phyloP scores from a whole-genome alignment of 2,888 invertebrate species.

The Macrosiphum euphorbiae region DNA sequence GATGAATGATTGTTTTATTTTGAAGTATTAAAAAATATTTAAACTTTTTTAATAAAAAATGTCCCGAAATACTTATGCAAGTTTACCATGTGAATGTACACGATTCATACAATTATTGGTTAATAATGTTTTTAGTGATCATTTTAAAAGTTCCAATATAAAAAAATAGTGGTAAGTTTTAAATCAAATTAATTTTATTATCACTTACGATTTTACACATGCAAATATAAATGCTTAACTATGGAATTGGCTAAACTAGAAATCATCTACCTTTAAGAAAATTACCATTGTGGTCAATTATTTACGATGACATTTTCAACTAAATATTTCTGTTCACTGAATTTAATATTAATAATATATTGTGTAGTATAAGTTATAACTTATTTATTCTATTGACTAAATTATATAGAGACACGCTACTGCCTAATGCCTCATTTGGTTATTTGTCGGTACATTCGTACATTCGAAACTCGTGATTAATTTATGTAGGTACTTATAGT shows the following conservation, averaged over 20 bases:
- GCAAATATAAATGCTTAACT: background rate
- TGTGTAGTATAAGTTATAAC: too few relatives aligned
- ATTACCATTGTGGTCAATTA: background rate
- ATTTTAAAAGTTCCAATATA: background rate
- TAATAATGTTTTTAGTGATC: background rate
- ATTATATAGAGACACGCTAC: background rate
- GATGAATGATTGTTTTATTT: background rate
- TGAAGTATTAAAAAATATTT: background rate
- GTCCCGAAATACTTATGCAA: too few relatives aligned
- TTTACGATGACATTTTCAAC: background rate
- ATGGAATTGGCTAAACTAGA: background rate
- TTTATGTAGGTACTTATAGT: background rate
- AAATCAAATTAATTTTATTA: background rate
- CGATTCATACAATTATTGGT: background rate
- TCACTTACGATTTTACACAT: background rate
- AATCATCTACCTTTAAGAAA: background rate
- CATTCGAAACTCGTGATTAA: background rate
- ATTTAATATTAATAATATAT: background rate
- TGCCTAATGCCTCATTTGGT: background rate
- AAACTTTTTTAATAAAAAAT: background rate
- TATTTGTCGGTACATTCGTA: background rate
- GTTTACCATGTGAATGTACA: background rate
- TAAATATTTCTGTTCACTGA: background rate
- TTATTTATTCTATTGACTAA: background rate
- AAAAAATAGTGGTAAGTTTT: background rate